A percentile compares a stretch with the other conserved stretches of the same genome.
Evolutionary conservation across 1,140 invertebrate species (phyloP).

Genomic region (Nephotettix cincticeps): DNA sequence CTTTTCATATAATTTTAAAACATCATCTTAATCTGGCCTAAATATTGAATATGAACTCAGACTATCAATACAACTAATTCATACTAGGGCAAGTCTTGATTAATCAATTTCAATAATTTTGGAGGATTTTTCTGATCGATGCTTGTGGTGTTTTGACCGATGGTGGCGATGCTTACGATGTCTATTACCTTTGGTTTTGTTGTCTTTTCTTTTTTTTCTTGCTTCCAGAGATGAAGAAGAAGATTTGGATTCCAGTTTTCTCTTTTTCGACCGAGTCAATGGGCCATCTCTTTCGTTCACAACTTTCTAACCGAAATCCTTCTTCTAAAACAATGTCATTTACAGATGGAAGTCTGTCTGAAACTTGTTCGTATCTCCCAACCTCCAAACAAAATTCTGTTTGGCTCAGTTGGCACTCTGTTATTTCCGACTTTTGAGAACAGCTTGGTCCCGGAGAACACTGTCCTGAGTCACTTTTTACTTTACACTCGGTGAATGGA

Average conservation of each 20-base stretch:
- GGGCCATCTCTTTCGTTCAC: no score
- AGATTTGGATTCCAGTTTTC: constrained; percentile 32
- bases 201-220: constrained; percentile 27
- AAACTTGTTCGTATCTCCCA: constrained; percentile 5
- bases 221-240: neutral
- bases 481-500: constrained; percentile 8
- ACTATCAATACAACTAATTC: no score
- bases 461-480: neutral
- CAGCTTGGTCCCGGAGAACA: neutral
- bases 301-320: neutral
- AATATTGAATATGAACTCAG: no score
- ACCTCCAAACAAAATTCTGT: neutral
- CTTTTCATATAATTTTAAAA: no score
- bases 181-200: constrained; percentile 23
- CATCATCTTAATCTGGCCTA: no score
- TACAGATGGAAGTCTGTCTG: neutral
- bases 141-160: neutral
- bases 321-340: neutral
- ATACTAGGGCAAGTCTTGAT: neutral
- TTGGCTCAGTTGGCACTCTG: neutral
- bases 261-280: constrained; percentile 37
- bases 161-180: constrained; percentile 12
- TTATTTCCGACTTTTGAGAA: neutral
- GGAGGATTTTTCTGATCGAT: neutral
- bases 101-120: neutral